Evolutionary conservation across 2,797 vertebrate species (phyloP).

Genomic region (Microctenopoma lineatum): DNA sequence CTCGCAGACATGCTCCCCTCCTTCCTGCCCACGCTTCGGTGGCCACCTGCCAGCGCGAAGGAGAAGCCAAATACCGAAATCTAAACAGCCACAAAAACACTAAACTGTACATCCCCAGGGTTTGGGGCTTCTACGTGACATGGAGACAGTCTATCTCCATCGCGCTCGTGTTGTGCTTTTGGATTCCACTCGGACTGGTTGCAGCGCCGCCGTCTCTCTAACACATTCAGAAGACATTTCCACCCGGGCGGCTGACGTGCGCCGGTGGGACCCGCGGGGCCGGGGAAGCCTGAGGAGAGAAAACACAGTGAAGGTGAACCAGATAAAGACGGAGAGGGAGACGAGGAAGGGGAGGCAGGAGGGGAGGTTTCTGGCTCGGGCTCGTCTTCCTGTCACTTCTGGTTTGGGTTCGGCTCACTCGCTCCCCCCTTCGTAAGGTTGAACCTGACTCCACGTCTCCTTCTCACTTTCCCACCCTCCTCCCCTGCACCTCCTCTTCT

Average conservation of each 20-base stretch:
- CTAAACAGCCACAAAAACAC: conserved; percentile 73
- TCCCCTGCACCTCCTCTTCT: conserved; percentile 27
- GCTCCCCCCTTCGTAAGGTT: conserved; percentile 30
- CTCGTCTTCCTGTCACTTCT: conserved; percentile 69
- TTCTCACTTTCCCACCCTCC: conserved; percentile 48
- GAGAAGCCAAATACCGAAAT: conserved; percentile 69
- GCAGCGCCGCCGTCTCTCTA: conserved; percentile 42
- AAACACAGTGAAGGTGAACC: background rate
- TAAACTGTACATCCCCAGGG: conserved; percentile 55
- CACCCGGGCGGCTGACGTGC: conserved; percentile 49
- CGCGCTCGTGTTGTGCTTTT: conserved; percentile 59
- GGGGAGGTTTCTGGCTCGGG: conserved; percentile 52
- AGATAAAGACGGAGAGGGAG: too few relatives aligned
- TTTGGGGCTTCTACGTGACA: conserved; percentile 39
- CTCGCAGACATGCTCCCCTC: conserved; percentile 54
- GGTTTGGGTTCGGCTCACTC: conserved; percentile 52
- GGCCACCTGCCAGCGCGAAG: conserved; percentile 61
- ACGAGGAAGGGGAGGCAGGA: conserved; percentile 24
- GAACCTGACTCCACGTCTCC: conserved; percentile 20
- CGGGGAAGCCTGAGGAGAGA: conserved; percentile 20
- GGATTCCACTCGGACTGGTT: conserved; percentile 62
- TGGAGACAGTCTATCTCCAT: conserved; percentile 50
- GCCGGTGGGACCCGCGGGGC: conserved; percentile 1
- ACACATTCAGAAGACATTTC: conserved; percentile 41
- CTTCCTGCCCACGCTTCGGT: conserved; percentile 40